phyloP scores from a whole-genome alignment of 2,888 invertebrate genomes.

The Thymelicus acteon region DNA sequence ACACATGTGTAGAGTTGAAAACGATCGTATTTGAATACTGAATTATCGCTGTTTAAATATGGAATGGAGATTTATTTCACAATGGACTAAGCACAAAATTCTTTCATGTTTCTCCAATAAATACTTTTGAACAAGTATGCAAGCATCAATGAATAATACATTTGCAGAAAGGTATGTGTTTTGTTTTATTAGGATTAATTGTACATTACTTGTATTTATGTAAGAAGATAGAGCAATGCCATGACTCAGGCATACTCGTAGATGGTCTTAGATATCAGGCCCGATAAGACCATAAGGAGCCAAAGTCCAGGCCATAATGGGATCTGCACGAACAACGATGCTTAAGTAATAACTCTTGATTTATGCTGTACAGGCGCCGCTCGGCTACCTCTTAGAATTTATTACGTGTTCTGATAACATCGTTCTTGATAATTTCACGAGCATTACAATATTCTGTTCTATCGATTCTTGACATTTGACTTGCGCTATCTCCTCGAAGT shows the following conservation, averaged over 20 bases:
- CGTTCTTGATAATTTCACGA: conserved; percentile 37
- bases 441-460: conserved; percentile 46
- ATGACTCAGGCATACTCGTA: conserved; percentile 25
- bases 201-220: neutral
- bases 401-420: conserved; percentile 37
- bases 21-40: conserved; percentile 33
- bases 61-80: conserved; percentile 24
- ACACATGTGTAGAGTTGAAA: conserved; percentile 52
- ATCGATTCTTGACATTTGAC: conserved; percentile 63
- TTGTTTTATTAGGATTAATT: neutral
- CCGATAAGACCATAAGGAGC: conserved; percentile 30
- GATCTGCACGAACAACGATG: conserved; percentile 31
- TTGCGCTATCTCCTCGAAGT: conserved; percentile 61
- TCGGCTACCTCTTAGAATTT: conserved; percentile 37
- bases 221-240: neutral
- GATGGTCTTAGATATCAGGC: conserved; percentile 32
- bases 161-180: neutral
- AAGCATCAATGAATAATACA: conserved; percentile 7
- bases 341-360: conserved; percentile 36
- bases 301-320: conserved; percentile 35
- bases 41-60: conserved; percentile 31
- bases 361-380: conserved; percentile 38
- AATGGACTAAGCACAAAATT: conserved; percentile 23
- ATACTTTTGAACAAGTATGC: conserved; percentile 11
- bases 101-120: conserved; percentile 22